phyloP scores from a whole-genome alignment of 2,797 vertebrate genomes.

The Graptemys geographica region DNA sequence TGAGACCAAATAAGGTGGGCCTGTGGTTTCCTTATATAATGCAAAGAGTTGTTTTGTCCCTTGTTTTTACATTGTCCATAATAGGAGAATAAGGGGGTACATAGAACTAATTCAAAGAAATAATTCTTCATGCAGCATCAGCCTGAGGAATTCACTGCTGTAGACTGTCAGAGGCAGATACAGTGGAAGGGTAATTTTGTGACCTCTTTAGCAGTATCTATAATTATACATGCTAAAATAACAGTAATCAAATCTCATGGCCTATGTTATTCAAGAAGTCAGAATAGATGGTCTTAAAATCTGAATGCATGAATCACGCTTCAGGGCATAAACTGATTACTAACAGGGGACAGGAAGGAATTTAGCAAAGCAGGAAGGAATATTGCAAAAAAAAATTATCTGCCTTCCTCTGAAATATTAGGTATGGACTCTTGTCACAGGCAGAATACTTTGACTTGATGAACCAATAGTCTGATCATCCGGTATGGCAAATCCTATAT shows the following conservation, averaged over 20 bases:
- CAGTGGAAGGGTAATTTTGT: not conserved
- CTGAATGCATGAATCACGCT: not conserved
- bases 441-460: not conserved
- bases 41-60: not conserved
- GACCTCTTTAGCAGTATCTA: not conserved
- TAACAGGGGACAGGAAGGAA: not conserved
- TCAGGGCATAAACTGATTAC: not conserved
- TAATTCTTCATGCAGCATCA: not conserved
- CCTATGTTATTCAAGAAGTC: not conserved
- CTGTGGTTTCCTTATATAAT: not conserved
- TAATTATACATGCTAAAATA: too few relatives aligned
- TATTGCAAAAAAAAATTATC: not conserved
- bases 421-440: not conserved
- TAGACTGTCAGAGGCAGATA: not conserved
- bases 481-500: not conserved
- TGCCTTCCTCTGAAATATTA: not conserved
- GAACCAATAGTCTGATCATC: not conserved
- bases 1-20: not conserved
- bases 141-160: not conserved
- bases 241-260: not conserved
- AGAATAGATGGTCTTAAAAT: not conserved
- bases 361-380: not conserved
- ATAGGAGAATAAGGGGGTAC: not conserved
- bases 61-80: not conserved
- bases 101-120: not conserved